Base-by-base conservation (phyloP, 2,797 vertebrate genomes). In the Chiroxiphia lanceolata region DNA sequence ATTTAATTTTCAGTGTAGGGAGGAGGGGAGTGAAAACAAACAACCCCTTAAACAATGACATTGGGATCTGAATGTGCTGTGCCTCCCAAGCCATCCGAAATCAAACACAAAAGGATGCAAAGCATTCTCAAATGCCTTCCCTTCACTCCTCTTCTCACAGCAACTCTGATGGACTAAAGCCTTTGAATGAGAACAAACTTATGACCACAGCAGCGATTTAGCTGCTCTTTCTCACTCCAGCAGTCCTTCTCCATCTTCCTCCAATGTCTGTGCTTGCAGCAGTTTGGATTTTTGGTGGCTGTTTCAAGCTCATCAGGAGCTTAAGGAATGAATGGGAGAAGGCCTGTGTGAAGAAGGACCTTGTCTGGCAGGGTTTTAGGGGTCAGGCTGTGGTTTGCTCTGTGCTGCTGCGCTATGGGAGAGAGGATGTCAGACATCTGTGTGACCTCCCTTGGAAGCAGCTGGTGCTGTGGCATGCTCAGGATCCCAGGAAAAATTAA, bases 1-100 rank as follows among this genome's bases (percentile, higher is more conserved):
- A 81, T 77, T 94, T 93, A 90, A 93, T 94, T 83, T 95, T 96
- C 88, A 75, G 31, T 70, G 83, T 60, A 74, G 53, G 87, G 94
- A 93, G 84, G 68, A 85, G 77, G 72, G 74, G 90, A 78, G 93
- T 77, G 78, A 95, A 96, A 95, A 94, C 91, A 96, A 96, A 83
- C 90, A 89, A 91, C 42, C 51, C 74, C 79, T 90, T 89, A 91
- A 80, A 93, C 92, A 95, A 87, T 87, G 85, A 69, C 85, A 68
- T 71, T 92, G 88, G 84, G 90, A 79, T 93, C 85, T 94, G 89
- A 84, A 91, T 68, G 84, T 85, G 71, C 90, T 87, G 44, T 94
- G 74, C 60, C 89, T 93, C 77, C 72, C 67, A 90, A 84, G 74
- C 75, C 26, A 82, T 54, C 90, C 91, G 78, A 54, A 83, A 80